Base-by-base conservation (phyloP, 1,140 invertebrate genomes). In the Mercenaria mercenaria region DNA sequence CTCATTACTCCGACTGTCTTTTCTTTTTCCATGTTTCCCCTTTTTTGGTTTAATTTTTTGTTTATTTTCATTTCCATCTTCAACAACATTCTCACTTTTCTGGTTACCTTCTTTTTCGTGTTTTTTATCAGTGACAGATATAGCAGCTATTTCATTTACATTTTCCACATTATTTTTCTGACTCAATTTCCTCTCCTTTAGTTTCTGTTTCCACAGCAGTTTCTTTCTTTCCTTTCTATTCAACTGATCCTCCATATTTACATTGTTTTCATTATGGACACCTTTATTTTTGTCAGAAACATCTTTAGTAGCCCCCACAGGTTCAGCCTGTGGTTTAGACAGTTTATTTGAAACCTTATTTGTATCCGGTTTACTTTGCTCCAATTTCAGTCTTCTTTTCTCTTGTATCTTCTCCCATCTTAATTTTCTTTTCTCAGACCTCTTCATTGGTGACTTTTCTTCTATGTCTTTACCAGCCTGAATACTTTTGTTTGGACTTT, bases 131-230 rank as follows among this genome's bases (percentile, higher is more conserved):
- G 11, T 34, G 56, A 8, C 32, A 34, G n/a, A 6, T 77, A 79
- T 20, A 64, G 37, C 20, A 41, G 37, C 34, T 37, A 41, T 18
- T 69, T 67, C 61, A 80, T 80, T 77, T 69, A 32, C 13, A n/a
- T 13, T 76, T 88, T 88, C 52, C 41, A 23, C 37, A 20, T 79
- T 32, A 80, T 43, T 79, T 59, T 80, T 69, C 74, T 72, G 37
- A 69, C 74, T 59, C 34, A 67, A 50, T 59, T 88, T 59, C n/a
- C 59, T 80, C 34, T 34, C 74, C 56, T 59, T 76, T 77, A 41
- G 43, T 79, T 77, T 87, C 52, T 67, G 84, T 79, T 87, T 87
- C 72, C 84, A 64, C 61, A 43, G 26, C 37, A 50, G n/a, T 69
- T 61, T 72, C 18, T 39, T 72, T 39, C 67, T 2, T 29, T 72